Evolutionary conservation across 2,888 invertebrate genomes (phyloP), one percentile per base, ranked within the genome.

Genomic region (Drosophila colorata): DNA sequence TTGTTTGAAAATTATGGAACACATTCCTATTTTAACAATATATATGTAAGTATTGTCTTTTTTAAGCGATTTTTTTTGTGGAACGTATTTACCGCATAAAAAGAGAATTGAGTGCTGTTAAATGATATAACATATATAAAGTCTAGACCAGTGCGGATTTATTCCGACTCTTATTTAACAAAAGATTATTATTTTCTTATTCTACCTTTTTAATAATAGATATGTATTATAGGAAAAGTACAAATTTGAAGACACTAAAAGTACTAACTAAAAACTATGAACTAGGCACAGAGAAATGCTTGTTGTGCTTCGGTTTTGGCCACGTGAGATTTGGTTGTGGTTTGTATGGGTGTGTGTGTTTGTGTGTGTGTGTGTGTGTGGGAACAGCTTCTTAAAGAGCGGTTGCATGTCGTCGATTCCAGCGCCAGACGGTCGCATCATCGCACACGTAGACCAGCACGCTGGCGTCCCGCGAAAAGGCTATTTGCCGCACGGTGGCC

Each of bases 371-470:
- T 20, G 14, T 9, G 14, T 16, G 11, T 49, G 8, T 31, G 48
- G 4, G 28, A 48, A 33, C 33, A 28, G 11, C 44, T 23, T 2
- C 23, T 59, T 40, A 85, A 28, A 69, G 67, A 51, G 86, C 56
- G 1, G 76, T 23, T 0, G 84, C 58, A 9, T 71, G 71, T 3
- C 89, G 74, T 0, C 90, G 88, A 92, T 99, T 98, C 98, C 98
- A 99, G 81, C 99, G 94, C 98, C 98, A 99, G 80, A 99, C 95
- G 16, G 98, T 97, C 4, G 97, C 97, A 93, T 99, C 98, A 90
- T 99, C 99, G 92, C 98, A 98, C 48, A 98, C 98, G 74, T 97
- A 97, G n/a, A 99, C 93, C 63, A 99, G 93, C 35, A 97, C 95
- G 70, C 95, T 95, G 23, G 98, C 98, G 90, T 98, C 97, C 16